Conservation (phyloP, 2,888 invertebrate species). For the Stenurella melanura region DNA sequence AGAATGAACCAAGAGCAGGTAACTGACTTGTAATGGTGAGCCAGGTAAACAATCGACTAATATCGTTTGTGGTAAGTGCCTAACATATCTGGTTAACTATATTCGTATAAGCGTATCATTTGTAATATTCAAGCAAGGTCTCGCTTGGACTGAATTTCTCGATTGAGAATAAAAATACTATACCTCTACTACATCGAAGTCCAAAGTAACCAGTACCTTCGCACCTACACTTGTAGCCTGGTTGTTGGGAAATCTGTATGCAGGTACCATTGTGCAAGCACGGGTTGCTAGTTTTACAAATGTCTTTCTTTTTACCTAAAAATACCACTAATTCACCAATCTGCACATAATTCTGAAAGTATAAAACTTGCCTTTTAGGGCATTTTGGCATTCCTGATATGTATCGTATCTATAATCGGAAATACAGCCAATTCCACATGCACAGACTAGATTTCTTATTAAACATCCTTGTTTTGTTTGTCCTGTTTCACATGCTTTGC, state of each 20-base stretch:
- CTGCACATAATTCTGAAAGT: neutral
- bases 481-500: constrained; percentile 76
- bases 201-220: constrained; percentile 86
- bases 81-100: too few species aligned
- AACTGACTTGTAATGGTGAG: too few species aligned
- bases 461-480: constrained; percentile 80
- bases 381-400: constrained; percentile 78
- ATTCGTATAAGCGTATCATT: too few species aligned
- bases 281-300: constrained; percentile 78
- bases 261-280: constrained; percentile 81
- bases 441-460: constrained; percentile 78
- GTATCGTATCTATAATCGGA: constrained; percentile 80
- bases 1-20: too few species aligned
- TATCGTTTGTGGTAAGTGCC: too few species aligned
- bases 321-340: constrained; percentile 21
- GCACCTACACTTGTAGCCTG: constrained; percentile 82
- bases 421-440: constrained; percentile 81
- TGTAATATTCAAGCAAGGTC: too few species aligned
- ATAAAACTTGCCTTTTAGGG: constrained; percentile 76
- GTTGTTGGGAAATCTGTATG: constrained; percentile 80
- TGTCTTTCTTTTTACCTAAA: constrained; percentile 76
- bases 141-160: too few species aligned
- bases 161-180: too few species aligned
- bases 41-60: too few species aligned
- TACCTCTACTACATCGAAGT: constrained; percentile 81